Percentiles rank a stretch among this genome's conserved stretches.
These are phyloP conservation scores for Lasioglossum albipes DNA, from an alignment of 1,140 invertebrate species.

Conservation along the genomic window DNA sequence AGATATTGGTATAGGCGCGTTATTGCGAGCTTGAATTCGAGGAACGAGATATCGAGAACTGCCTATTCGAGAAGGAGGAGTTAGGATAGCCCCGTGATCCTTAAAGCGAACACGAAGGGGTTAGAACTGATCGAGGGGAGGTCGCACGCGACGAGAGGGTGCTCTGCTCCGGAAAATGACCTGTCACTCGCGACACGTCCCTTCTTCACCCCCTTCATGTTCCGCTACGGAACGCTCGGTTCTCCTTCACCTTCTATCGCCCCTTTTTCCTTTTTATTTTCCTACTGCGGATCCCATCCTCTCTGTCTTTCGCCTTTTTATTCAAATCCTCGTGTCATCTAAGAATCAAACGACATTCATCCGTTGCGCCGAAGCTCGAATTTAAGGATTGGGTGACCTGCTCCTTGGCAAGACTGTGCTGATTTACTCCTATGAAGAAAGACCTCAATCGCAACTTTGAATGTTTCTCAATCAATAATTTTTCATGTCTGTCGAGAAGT, in stretches of 20 bases:
- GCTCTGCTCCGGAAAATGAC: conserved; percentile 78
- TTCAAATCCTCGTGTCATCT: conserved; percentile 59
- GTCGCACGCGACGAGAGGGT: conserved; percentile 67
- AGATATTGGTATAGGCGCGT: conserved; percentile 71
- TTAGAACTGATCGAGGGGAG: conserved; percentile 62
- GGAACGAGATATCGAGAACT: conserved; percentile 70
- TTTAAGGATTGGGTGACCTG: neutral
- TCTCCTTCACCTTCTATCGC: conserved; percentile 61
- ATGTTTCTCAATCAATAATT: too few species aligned
- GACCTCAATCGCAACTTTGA: too few species aligned
- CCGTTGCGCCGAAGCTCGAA: conserved; percentile 20
- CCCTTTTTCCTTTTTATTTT: conserved; percentile 46
- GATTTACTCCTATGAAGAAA: too few species aligned
- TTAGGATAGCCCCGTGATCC: conserved; percentile 57
- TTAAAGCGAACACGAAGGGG: conserved; percentile 58
- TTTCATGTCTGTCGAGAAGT: too few species aligned
- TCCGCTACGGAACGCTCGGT: conserved; percentile 58
- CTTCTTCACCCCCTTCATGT: conserved; percentile 63
- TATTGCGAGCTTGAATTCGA: conserved; percentile 66
- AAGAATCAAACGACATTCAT: conserved; percentile 46
- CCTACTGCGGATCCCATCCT: conserved; percentile 8
- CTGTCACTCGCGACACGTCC: conserved; percentile 75
- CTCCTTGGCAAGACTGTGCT: neutral
- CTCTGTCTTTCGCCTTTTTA: conserved; percentile 55
- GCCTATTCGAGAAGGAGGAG: conserved; percentile 54